Conservation (phyloP, 2,888 invertebrate genomes). For the Cryptophagus acutangulus region DNA sequence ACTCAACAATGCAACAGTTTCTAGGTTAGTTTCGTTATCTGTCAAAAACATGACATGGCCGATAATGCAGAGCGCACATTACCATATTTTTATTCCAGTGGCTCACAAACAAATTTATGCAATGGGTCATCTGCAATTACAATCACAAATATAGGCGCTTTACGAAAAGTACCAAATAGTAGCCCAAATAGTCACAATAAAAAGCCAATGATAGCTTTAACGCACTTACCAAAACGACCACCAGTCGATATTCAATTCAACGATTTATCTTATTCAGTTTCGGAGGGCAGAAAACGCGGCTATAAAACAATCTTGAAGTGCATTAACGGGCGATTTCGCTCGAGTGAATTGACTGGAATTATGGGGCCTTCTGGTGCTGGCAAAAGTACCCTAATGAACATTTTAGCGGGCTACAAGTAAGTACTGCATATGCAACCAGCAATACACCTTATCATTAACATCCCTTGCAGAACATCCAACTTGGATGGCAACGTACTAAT, state of each 20-base stretch:
- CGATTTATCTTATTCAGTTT: slow-evolving; percentile 83
- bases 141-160: slow-evolving; percentile 41
- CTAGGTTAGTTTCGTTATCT: slow-evolving; percentile 49
- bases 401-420: slow-evolving; percentile 85
- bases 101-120: slow-evolving; percentile 69
- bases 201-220: slow-evolving; percentile 69
- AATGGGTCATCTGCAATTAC: slow-evolving; percentile 56
- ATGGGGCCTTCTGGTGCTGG: slow-evolving; percentile 90
- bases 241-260: slow-evolving; percentile 88
- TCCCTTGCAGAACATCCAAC: slow-evolving; percentile 71
- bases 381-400: slow-evolving; percentile 82
- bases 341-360: slow-evolving; percentile 90
- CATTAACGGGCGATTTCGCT: slow-evolving; percentile 82
- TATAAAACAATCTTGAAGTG: slow-evolving; percentile 73
- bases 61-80: too few species aligned
- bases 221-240: slow-evolving; percentile 79
- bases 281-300: slow-evolving; percentile 74
- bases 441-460: background rate
- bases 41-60: too few species aligned
- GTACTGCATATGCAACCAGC: slow-evolving; percentile 44
- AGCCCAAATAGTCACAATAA: slow-evolving; percentile 67
- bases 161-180: slow-evolving; percentile 68
- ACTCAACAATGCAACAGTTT: slow-evolving; percentile 60
- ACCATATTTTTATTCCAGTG: slow-evolving; percentile 52
- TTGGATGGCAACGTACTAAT: slow-evolving; percentile 81